Evolutionary conservation across 2,888 invertebrate genomes (phyloP).

Genomic region (Syrista parreyssii): DNA sequence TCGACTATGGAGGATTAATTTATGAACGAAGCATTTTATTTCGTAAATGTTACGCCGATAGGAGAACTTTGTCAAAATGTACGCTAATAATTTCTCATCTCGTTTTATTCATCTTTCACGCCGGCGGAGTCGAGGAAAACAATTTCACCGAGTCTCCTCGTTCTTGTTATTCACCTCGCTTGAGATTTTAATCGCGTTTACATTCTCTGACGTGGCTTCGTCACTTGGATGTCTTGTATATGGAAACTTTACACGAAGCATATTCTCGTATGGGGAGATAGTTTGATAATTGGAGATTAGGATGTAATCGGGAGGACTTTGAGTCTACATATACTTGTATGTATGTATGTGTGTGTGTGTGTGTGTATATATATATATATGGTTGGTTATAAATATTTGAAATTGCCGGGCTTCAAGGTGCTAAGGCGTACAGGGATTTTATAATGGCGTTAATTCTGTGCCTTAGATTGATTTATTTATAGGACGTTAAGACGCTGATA

Average conservation of each 20-base stretch:
- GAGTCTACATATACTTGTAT: no score
- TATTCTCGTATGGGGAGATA: background rate
- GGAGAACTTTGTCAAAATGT: no score
- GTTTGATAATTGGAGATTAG: background rate
- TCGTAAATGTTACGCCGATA: background rate
- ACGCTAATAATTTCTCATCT: background rate
- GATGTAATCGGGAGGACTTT: background rate
- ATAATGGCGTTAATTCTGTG: background rate
- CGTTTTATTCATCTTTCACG: no score
- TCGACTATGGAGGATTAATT: background rate
- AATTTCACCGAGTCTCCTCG: fast-evolving
- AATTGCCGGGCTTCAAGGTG: background rate
- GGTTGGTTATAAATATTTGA: background rate
- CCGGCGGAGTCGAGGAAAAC: no score
- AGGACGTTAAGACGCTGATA: background rate
- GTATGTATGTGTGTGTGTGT: no score
- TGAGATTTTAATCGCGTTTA: background rate
- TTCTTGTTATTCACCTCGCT: background rate
- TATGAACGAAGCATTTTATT: background rate
- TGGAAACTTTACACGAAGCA: background rate
- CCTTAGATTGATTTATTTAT: background rate
- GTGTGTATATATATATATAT: no score
- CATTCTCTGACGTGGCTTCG: no score
- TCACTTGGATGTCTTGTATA: background rate
- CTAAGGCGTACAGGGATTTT: background rate